Evolutionary conservation across 2,113 vertebrate species (phyloP).

Genomic region (Cebidichthys violaceus): DNA sequence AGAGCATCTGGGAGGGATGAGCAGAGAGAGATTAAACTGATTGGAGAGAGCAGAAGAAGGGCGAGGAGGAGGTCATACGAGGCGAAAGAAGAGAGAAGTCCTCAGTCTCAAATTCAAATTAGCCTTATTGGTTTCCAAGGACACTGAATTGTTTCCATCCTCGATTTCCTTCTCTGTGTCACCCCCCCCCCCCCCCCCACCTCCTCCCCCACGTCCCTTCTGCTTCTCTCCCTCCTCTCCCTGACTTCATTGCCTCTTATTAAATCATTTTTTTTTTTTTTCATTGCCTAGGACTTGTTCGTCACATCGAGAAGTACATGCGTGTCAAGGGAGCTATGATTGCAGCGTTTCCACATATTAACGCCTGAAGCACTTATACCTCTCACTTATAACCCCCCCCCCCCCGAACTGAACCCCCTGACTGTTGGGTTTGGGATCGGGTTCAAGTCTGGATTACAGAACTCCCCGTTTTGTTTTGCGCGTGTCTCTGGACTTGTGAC

Average conservation of each 20-base stretch:
- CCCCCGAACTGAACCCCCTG: neutral
- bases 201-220: neutral
- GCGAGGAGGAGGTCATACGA: conserved; percentile 61
- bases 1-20: conserved; percentile 64
- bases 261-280: conserved; percentile 56
- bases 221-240: conserved; percentile 35
- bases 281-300: conserved; percentile 32
- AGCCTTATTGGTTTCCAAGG: conserved; percentile 72
- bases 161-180: conserved; percentile 53
- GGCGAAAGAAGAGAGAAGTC: conserved; percentile 57
- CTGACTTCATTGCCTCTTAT: conserved; percentile 43
- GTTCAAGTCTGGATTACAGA: neutral
- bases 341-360: conserved; percentile 41
- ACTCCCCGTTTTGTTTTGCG: neutral
- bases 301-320: conserved; percentile 60
- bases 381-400: too few relatives aligned
- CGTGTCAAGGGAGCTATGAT: conserved; percentile 32
- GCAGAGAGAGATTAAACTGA: conserved; percentile 68
- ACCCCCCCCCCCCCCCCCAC: neutral
- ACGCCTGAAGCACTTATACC: conserved; percentile 6
- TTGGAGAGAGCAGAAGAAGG: conserved; percentile 57
- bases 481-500: rapidly evolving
- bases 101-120: conserved; percentile 75
- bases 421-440: neutral
- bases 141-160: conserved; percentile 77